phyloP scores from a whole-genome alignment of 1,140 invertebrate genomes.

The Drosophila funebris region DNA sequence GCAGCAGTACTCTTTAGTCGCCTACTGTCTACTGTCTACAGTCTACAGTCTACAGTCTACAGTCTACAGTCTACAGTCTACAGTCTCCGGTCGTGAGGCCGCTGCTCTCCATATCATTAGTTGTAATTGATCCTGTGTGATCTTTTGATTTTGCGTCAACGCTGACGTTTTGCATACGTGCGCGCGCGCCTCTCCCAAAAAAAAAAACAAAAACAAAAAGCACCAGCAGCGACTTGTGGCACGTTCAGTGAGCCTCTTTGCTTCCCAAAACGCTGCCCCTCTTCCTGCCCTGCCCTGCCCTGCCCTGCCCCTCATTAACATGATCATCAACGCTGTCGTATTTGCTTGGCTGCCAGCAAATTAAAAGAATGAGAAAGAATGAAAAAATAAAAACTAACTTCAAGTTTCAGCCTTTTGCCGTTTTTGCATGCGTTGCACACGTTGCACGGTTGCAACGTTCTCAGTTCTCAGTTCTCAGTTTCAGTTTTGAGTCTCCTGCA shows the following conservation, averaged over 20 bases:
- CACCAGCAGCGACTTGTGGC: constrained; percentile 63
- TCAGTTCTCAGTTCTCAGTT: constrained; percentile 3
- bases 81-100: constrained; percentile 19
- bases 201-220: constrained; percentile 31
- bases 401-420: background rate
- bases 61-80: background rate
- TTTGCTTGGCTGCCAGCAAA: constrained; percentile 72
- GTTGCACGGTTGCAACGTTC: constrained; percentile 49
- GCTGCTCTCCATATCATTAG: constrained; percentile 73
- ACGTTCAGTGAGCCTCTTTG: constrained; percentile 12
- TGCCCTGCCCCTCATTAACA: constrained; percentile 76
- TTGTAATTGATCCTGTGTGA: constrained; percentile 82
- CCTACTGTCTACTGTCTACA: background rate
- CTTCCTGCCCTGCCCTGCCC: background rate
- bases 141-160: constrained; percentile 81
- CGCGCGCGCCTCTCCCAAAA: background rate
- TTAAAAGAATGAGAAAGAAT: constrained; percentile 53
- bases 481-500: too few relatives aligned
- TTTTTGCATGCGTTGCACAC: constrained; percentile 66
- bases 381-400: background rate
- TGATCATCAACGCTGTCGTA: constrained; percentile 82
- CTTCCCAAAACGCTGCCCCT: background rate
- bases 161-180: constrained; percentile 65
- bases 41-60: background rate
- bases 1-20: constrained; percentile 9